Conservation (phyloP, 2,113 vertebrate genomes). For the Ailuropoda melanoleuca region DNA sequence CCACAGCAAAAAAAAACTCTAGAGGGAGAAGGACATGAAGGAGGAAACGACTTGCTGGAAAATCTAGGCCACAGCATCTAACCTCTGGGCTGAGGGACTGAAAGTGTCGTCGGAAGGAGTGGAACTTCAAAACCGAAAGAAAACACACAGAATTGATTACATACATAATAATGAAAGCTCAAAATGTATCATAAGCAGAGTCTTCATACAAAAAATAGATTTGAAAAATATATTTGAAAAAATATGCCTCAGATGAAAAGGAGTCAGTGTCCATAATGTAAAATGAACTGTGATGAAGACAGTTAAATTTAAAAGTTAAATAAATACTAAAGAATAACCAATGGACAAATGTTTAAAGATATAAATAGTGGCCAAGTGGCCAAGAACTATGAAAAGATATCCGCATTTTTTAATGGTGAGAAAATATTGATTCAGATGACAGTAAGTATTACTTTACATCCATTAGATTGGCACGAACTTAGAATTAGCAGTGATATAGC, state of each 20-base stretch:
- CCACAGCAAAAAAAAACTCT: background rate
- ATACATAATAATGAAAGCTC: background rate
- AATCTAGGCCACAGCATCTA: too few relatives aligned
- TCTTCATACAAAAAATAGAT: background rate
- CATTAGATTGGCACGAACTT: background rate
- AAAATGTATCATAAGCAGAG: background rate
- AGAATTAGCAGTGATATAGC: background rate
- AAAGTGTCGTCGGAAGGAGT: background rate
- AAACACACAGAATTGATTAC: background rate
- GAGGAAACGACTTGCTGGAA: background rate
- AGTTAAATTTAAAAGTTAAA: background rate
- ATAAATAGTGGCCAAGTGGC: background rate
- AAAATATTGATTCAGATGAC: background rate
- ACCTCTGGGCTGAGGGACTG: too few relatives aligned
- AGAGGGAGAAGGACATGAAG: background rate
- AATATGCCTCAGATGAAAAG: background rate
- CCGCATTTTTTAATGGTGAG: background rate
- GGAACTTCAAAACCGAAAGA: background rate
- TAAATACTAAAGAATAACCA: background rate
- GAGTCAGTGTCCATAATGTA: background rate
- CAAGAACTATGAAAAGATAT: background rate
- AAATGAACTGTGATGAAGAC: background rate
- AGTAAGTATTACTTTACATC: background rate
- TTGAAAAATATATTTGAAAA: background rate
- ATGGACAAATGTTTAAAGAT: background rate